Conservation (phyloP, 2,888 invertebrate species). For the Clostera curtula region DNA sequence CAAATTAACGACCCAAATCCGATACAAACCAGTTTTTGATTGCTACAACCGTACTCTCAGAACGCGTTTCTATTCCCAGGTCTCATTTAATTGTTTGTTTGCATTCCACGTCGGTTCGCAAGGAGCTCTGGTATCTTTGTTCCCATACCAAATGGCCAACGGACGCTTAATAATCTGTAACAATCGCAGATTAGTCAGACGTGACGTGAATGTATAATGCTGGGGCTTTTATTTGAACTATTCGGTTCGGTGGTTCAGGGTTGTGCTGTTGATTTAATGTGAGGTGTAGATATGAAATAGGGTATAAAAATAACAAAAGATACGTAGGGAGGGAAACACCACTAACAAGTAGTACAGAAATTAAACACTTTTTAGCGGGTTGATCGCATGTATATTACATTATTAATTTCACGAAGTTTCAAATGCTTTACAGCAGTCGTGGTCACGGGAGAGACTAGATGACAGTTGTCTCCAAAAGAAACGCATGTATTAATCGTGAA, state of each 20-base stretch:
- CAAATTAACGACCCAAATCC: slow-evolving; percentile 1
- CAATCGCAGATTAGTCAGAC: slow-evolving; percentile 40
- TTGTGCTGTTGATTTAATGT: slow-evolving; percentile 26
- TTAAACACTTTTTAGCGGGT: too few species aligned
- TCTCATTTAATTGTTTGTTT: slow-evolving; percentile 27
- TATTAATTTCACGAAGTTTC: too few species aligned
- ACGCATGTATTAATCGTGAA: too few species aligned
- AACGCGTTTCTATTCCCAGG: slow-evolving; percentile 11
- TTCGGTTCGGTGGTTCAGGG: slow-evolving; percentile 23
- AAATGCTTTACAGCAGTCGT: too few species aligned
- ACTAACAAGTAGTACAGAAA: too few species aligned
- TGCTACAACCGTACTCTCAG: slow-evolving; percentile 5
- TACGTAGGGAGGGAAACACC: too few species aligned
- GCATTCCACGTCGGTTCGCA: slow-evolving; percentile 27
- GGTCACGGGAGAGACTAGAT: too few species aligned
- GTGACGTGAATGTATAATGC: slow-evolving; percentile 35
- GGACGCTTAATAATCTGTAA: slow-evolving; percentile 43
- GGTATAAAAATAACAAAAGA: too few species aligned
- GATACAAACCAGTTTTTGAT: slow-evolving; percentile 1
- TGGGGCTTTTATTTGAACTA: slow-evolving; percentile 22
- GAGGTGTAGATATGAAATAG: too few species aligned
- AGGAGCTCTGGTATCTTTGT: slow-evolving; percentile 29
- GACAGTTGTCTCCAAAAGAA: too few species aligned
- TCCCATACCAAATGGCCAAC: slow-evolving; percentile 30
- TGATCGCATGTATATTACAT: too few species aligned